Percentiles rank a stretch among this genome's conserved stretches.
phyloP scores from a whole-genome alignment of 2,113 vertebrate genomes.

The Psettodes erumei region DNA sequence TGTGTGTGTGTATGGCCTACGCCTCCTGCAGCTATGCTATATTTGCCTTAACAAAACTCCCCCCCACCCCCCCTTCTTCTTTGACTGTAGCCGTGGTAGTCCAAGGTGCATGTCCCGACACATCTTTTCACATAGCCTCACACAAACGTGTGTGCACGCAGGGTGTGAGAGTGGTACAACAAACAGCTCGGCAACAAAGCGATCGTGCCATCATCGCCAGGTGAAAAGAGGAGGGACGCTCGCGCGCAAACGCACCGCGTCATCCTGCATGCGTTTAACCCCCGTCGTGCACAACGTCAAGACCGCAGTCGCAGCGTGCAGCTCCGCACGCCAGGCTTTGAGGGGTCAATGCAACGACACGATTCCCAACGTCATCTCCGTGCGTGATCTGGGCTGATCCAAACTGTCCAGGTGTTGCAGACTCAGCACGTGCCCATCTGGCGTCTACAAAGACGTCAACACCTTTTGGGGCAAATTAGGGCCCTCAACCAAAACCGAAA shows the following conservation, averaged over 20 bases:
- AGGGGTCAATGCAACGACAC: background rate
- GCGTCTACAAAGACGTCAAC: background rate
- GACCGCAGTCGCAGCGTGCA: too few species aligned
- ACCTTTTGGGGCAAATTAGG: background rate
- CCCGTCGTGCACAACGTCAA: too few species aligned
- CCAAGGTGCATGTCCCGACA: conserved; percentile 72
- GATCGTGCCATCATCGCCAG: conserved; percentile 34
- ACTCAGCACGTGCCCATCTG: background rate
- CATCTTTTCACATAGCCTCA: conserved; percentile 56
- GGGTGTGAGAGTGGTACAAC: conserved; percentile 35
- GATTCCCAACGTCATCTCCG: background rate
- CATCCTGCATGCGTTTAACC: too few species aligned
- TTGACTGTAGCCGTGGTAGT: conserved; percentile 52
- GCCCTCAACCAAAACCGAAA: background rate
- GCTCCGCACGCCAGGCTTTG: too few species aligned
- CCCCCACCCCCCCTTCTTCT: background rate
- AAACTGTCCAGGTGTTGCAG: conserved; percentile 1
- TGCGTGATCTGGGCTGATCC: too few species aligned
- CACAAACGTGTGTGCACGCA: conserved; percentile 47
- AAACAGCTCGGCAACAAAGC: conserved; percentile 35
- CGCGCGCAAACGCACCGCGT: background rate
- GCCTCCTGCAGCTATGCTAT: conserved; percentile 74
- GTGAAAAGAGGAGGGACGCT: background rate
- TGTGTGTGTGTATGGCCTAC: conserved; percentile 58
- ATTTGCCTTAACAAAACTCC: conserved; percentile 68